These are phyloP conservation scores for Cherax destructor DNA, from an alignment of 1,140 invertebrate genomes.

Conservation along the genomic window DNA sequence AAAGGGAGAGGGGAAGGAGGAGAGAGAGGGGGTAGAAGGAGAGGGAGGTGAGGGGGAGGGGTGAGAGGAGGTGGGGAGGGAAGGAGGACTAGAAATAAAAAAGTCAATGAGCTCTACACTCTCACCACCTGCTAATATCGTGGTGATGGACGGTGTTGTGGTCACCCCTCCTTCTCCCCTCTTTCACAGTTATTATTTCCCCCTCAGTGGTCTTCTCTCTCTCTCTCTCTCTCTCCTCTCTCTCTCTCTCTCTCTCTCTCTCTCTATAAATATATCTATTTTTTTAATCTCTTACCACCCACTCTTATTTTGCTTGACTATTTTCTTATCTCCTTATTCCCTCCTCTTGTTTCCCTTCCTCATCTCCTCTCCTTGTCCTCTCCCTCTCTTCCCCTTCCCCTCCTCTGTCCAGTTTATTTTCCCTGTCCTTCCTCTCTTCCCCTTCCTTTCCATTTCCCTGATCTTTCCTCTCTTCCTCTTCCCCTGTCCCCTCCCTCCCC, in stretches of 20 bases:
- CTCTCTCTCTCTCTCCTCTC: conserved; percentile 29
- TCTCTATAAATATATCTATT: neutral
- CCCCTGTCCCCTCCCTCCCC: too few species aligned
- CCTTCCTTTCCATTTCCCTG: too few species aligned
- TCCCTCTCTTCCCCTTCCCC: neutral
- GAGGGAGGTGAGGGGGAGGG: neutral
- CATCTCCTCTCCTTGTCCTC: too few species aligned
- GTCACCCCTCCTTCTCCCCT: neutral
- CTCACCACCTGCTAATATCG: too few species aligned
- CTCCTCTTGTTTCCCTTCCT: too few species aligned
- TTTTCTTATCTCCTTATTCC: too few species aligned
- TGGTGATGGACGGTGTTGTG: too few species aligned
- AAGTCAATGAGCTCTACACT: too few species aligned
- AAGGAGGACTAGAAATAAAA: too few species aligned
- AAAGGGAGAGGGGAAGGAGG: neutral
- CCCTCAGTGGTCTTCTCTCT: neutral
- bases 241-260: neutral
- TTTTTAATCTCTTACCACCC: neutral
- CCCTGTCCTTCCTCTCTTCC: neutral
- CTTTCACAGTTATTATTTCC: neutral
- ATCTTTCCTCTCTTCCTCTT: neutral
- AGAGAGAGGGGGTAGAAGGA: neutral
- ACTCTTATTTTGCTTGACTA: neutral
- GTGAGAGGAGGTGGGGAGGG: neutral
- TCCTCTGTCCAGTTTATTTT: neutral